Base-by-base conservation (phyloP, 2,113 vertebrate genomes). In the Phyllostomus discolor region DNA sequence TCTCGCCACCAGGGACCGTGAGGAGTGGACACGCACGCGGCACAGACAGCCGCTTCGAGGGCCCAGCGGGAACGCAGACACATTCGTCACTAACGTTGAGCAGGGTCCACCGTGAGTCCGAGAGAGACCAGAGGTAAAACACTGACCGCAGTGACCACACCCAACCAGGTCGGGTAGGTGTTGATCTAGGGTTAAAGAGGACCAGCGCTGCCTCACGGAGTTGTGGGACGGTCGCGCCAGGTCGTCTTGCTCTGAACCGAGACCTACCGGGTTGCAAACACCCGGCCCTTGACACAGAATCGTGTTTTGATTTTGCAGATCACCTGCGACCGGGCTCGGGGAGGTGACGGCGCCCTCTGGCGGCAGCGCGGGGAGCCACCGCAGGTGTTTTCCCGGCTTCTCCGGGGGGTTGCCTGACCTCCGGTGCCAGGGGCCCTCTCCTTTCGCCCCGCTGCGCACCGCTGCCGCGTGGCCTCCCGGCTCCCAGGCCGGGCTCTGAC, bases 391-490 rank as follows among this genome's bases (percentile, higher is more conserved):
- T 10, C 57, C 54, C 57, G 3, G 9, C 57, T 10, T 59, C 57
- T 59, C 57, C 1, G 2, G 2, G 54, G 52, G 19, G 57, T 22
- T 17, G 54, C 20, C 19, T 22, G 54, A 57, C 54, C 54, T 57
- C 54, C 2, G 54, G 17, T 1, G 54, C 54, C 20, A 19, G 54
- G 54, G 22, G 54, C 54, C 54, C 54, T 1, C 54, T 57, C 54
- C 54, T 57, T 17, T 22, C 54, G 19, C 20, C 57, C 57, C 22
- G 20, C 57, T 17, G 57, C 3, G 33, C 5, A 0, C 19, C 2
- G 0, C 26, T 3, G 0, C 12, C 17, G 15, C 4, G 3, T 5
- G 24, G 54, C 24, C 43, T 24, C 4, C 1, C 9, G 0, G 19
- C 43, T 52, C 33, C 10, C 10, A 2, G 11, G 46, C 1, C 11